Percentiles rank a stretch among this genome's conserved stretches.
Conservation (phyloP, 1,140 invertebrate species). For the Drosophila lacertosa region DNA sequence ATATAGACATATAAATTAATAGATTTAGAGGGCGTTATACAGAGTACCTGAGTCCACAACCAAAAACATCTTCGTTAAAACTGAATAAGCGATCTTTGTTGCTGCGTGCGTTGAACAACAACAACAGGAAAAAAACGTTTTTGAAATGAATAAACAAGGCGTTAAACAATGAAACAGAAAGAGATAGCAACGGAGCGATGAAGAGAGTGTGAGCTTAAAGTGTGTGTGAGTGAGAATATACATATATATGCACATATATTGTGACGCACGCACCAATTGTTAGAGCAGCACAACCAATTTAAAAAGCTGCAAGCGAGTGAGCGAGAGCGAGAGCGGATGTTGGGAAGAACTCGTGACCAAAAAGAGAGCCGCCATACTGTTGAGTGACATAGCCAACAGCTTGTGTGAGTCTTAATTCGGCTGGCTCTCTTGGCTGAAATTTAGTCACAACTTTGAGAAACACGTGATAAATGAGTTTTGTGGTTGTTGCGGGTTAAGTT, state of each 20-base stretch:
- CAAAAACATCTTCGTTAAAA: conserved; percentile 87
- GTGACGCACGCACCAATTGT: conserved; percentile 47
- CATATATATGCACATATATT: conserved; percentile 12
- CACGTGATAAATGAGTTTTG: conserved; percentile 19
- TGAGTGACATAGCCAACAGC: conserved; percentile 4
- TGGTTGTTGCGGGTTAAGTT: conserved; percentile 12
- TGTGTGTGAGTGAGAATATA: conserved; percentile 1
- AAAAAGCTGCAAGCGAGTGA: conserved; percentile 5
- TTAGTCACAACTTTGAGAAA: conserved; percentile 3
- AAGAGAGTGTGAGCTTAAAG: conserved; percentile 1
- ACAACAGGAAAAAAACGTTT: conserved; percentile 50
- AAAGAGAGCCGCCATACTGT: not conserved
- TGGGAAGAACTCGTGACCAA: not conserved
- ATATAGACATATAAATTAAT: not conserved
- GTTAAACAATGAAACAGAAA: not conserved
- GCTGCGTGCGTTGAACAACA: conserved; percentile 86
- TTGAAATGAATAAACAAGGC: conserved; percentile 16
- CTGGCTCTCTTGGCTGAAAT: not conserved
- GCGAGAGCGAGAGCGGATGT: not conserved
- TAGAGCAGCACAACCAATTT: conserved; percentile 4
- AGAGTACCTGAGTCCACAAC: conserved; percentile 89
- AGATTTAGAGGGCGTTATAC: conserved; percentile 36
- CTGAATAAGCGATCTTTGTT: conserved; percentile 90
- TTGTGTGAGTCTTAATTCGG: not conserved
- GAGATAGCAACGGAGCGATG: not conserved